phyloP scores from a whole-genome alignment of 2,797 vertebrate genomes.

The Acridotheres tristis region DNA sequence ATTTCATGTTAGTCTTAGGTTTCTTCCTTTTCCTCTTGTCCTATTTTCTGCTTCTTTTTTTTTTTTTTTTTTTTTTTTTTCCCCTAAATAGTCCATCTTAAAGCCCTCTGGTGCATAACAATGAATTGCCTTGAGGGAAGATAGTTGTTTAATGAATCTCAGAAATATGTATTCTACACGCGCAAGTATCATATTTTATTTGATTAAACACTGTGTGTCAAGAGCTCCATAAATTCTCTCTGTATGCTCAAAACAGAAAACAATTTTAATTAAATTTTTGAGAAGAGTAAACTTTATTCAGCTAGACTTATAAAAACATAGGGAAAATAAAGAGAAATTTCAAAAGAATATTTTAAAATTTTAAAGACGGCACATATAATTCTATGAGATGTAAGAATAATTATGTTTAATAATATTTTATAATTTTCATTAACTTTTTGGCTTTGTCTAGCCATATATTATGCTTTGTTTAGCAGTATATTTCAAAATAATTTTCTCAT shows the following conservation, averaged over 20 bases:
- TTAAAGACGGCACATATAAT: background rate
- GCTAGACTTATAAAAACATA: background rate
- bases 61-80: background rate
- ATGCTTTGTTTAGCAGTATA: conserved; percentile 19
- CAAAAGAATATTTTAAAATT: background rate
- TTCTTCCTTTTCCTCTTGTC: conserved; percentile 12
- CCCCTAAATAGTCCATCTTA: background rate
- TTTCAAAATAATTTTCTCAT: conserved; percentile 51
- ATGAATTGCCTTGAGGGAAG: conserved; percentile 56
- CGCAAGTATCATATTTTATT: conserved; percentile 26
- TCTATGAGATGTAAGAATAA: background rate
- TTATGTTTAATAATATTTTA: background rate
- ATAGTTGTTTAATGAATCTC: conserved; percentile 56
- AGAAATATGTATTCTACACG: conserved; percentile 30
- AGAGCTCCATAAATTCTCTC: background rate
- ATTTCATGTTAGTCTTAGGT: conserved; percentile 51
- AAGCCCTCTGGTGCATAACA: conserved; percentile 56
- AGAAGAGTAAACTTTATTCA: background rate
- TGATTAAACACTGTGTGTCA: background rate
- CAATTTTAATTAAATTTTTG: background rate
- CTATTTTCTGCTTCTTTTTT: background rate
- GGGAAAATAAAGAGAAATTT: background rate
- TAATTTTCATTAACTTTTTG: background rate
- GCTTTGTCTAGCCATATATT: background rate
- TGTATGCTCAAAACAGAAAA: background rate